phyloP scores from a whole-genome alignment of 2,797 vertebrate genomes.

The Aplochiton taeniatus region DNA sequence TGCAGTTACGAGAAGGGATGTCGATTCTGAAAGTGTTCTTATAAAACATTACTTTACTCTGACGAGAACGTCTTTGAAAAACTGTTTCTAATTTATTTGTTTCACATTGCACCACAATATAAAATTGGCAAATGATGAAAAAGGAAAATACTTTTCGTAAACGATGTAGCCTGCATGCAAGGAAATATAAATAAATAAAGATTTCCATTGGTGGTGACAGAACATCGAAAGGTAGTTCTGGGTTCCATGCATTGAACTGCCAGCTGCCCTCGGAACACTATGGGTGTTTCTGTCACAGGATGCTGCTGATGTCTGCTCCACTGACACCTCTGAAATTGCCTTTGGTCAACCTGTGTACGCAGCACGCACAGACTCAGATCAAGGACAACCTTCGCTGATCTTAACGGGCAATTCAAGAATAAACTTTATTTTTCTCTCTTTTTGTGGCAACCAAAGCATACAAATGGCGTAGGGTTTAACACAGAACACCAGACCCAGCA shows the following conservation, averaged over 20 bases:
- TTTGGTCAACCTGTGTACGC: conserved; percentile 59
- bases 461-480: background rate
- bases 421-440: background rate
- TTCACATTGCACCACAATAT: too few relatives aligned
- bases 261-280: conserved; percentile 58
- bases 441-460: background rate
- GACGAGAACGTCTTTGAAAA: too few relatives aligned
- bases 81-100: too few relatives aligned
- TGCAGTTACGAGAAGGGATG: too few relatives aligned
- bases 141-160: too few relatives aligned
- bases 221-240: conserved; percentile 33
- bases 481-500: background rate
- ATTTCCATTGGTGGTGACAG: conserved; percentile 23
- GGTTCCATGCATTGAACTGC: conserved; percentile 60
- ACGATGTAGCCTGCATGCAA: background rate
- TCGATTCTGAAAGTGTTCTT: too few relatives aligned
- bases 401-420: background rate
- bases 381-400: background rate
- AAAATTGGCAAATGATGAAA: too few relatives aligned
- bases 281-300: conserved; percentile 64
- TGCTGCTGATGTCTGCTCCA: conserved; percentile 57
- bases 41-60: too few relatives aligned
- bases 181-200: conserved; percentile 19
- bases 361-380: conserved; percentile 35
- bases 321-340: conserved; percentile 71